Conservation (phyloP, 2,888 invertebrate species). For the Melolontha melolontha region DNA sequence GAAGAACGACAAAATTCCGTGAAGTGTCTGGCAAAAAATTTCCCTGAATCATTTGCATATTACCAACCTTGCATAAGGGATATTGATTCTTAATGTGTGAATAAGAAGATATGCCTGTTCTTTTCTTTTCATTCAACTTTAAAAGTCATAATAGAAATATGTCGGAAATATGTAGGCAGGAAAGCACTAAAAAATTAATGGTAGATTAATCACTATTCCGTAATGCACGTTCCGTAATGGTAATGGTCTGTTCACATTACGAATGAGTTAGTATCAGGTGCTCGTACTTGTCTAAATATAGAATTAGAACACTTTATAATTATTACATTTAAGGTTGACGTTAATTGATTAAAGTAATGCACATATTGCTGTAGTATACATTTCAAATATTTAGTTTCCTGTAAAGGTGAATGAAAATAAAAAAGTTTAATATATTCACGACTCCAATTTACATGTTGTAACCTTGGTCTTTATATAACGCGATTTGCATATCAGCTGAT, state of each 20-base stretch:
- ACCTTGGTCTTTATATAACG: conserved; percentile 38
- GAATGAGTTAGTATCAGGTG: background rate
- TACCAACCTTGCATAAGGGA: background rate
- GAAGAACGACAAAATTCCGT: conserved; percentile 2
- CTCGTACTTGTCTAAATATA: conserved; percentile 8
- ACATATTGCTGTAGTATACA: conserved; percentile 1
- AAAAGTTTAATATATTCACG: conserved; percentile 30
- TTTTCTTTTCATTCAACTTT: background rate
- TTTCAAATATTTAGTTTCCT: conserved; percentile 28
- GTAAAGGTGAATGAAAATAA: conserved; percentile 30
- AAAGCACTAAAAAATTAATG: conserved; percentile 3
- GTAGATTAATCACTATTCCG: conserved; percentile 14
- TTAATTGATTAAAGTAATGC: conserved; percentile 2
- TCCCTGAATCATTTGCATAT: conserved; percentile 21
- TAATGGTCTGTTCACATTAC: conserved; percentile 7
- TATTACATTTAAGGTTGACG: conserved; percentile 22
- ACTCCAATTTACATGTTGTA: conserved; percentile 35
- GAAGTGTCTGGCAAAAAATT: conserved; percentile 15
- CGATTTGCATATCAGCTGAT: conserved; percentile 36
- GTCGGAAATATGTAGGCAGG: conserved; percentile 1
- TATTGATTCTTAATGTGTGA: background rate
- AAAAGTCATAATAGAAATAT: background rate
- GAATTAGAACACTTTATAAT: conserved; percentile 9
- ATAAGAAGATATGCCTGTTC: background rate
- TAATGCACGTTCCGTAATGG: conserved; percentile 2